Evolutionary conservation across 2,797 vertebrate genomes (phyloP).

Genomic region (Propithecus deckenii): DNA sequence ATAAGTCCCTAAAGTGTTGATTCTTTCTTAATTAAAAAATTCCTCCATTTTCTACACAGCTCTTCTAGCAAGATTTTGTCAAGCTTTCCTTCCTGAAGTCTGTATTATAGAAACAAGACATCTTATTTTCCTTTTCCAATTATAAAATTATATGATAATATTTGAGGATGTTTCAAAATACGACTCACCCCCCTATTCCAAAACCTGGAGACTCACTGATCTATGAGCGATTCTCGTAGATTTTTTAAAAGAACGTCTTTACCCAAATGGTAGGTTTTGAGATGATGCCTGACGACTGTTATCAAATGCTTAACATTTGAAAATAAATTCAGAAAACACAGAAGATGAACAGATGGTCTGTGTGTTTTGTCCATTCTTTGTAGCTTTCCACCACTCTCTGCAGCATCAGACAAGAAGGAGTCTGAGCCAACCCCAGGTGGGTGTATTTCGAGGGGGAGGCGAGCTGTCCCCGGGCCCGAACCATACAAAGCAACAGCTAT

Average conservation of each 20-base stretch:
- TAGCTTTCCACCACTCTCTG: constrained; percentile 66
- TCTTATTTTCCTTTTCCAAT: constrained; percentile 49
- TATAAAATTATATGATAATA: constrained; percentile 66
- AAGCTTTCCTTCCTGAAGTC: constrained; percentile 38
- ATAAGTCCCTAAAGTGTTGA: not conserved
- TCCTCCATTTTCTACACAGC: not conserved
- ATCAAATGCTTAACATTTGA: constrained; percentile 85
- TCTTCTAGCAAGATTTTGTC: not conserved
- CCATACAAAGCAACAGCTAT: not conserved
- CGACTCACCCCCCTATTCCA: not conserved
- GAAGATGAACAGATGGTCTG: constrained; percentile 82
- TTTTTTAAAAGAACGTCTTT: constrained; percentile 75
- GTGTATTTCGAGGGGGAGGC: constrained; percentile 43
- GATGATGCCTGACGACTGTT: constrained; percentile 82
- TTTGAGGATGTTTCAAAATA: constrained; percentile 73
- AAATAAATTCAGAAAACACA: constrained; percentile 83
- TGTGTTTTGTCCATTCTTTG: constrained; percentile 73
- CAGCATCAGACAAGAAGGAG: constrained; percentile 52
- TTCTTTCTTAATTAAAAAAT: not conserved
- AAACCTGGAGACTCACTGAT: constrained; percentile 18
- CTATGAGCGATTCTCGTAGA: not conserved
- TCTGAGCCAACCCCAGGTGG: constrained; percentile 62
- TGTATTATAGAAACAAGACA: constrained; percentile 60
- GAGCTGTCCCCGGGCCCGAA: constrained; percentile 84
- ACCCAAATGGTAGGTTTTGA: constrained; percentile 82